A percentile compares a stretch with the other conserved stretches of the same genome.
Conservation (phyloP, 2,113 vertebrate genomes). For the Bufo gargarizans region DNA sequence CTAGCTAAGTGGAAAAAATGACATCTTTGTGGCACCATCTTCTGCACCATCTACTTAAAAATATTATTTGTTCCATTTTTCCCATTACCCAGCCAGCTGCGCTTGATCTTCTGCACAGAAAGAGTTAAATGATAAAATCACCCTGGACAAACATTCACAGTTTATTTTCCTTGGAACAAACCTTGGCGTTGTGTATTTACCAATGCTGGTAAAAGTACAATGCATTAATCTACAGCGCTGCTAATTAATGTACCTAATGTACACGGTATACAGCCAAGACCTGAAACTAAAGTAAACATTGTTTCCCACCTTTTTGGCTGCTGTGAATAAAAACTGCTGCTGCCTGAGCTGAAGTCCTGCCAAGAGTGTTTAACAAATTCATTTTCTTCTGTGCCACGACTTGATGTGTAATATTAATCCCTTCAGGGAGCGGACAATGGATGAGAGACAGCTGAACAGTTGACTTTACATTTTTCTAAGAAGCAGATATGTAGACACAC, state of each 20-base stretch:
- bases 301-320: constrained; percentile 63
- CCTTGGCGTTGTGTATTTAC: constrained; percentile 58
- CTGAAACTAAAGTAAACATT: constrained; percentile 68
- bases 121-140: constrained; percentile 32
- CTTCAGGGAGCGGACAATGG: constrained; percentile 43
- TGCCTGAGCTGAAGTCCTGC: constrained; percentile 36
- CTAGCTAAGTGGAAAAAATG: too few species aligned
- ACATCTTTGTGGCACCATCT: not conserved
- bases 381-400: constrained; percentile 47
- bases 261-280: constrained; percentile 57
- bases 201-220: constrained; percentile 65
- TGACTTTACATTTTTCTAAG: constrained; percentile 44
- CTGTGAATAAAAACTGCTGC: constrained; percentile 60
- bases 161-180: constrained; percentile 61
- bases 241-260: constrained; percentile 66
- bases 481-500: constrained; percentile 32
- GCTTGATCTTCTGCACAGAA: not conserved
- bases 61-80: not conserved
- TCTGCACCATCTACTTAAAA: not conserved
- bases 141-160: constrained; percentile 28
- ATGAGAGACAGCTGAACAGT: constrained; percentile 41
- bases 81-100: not conserved
- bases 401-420: constrained; percentile 55
- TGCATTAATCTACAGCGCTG: constrained; percentile 62
- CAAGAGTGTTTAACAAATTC: constrained; percentile 52